Percentiles rank a stretch among this genome's conserved stretches.
Evolutionary conservation across 2,888 invertebrate genomes (phyloP).

Genomic region (Litoditis marina): DNA sequence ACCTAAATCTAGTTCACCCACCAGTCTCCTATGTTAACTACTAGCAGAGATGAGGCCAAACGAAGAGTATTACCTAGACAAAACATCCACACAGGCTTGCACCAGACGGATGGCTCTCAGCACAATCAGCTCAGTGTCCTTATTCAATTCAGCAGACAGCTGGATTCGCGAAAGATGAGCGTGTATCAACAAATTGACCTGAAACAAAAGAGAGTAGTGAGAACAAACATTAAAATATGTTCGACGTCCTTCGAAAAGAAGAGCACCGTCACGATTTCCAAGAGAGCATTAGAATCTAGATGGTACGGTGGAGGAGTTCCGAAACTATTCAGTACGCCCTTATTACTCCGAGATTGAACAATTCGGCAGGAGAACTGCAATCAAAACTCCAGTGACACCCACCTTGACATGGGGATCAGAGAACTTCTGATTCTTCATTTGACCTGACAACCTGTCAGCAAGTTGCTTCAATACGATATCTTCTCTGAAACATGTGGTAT

Average conservation of each 20-base stretch:
- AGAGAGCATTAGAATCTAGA: too few relatives aligned
- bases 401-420: slow-evolving; percentile 94
- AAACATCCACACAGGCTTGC: slow-evolving; percentile 83
- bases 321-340: too few relatives aligned
- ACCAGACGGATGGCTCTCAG: slow-evolving; percentile 66
- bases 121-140: slow-evolving; percentile 85
- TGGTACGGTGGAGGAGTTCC: too few relatives aligned
- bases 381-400: not conserved
- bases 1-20: too few relatives aligned
- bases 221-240: not conserved
- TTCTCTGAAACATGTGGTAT: too few relatives aligned
- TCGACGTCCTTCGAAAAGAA: not conserved
- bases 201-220: slow-evolving; percentile 10
- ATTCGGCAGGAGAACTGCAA: not conserved
- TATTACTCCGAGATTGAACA: not conserved
- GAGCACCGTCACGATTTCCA: not conserved
- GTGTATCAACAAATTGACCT: slow-evolving; percentile 83
- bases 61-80: slow-evolving; percentile 69
- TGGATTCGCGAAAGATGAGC: slow-evolving; percentile 91
- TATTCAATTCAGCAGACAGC: slow-evolving; percentile 89
- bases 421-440: slow-evolving; percentile 76
- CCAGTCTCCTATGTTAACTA: too few relatives aligned
- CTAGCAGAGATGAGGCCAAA: too few relatives aligned
- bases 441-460: slow-evolving; percentile 69
- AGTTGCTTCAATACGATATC: slow-evolving; percentile 76